Base-by-base conservation (phyloP, 2,888 invertebrate genomes). In the Agriopis marginaria region DNA sequence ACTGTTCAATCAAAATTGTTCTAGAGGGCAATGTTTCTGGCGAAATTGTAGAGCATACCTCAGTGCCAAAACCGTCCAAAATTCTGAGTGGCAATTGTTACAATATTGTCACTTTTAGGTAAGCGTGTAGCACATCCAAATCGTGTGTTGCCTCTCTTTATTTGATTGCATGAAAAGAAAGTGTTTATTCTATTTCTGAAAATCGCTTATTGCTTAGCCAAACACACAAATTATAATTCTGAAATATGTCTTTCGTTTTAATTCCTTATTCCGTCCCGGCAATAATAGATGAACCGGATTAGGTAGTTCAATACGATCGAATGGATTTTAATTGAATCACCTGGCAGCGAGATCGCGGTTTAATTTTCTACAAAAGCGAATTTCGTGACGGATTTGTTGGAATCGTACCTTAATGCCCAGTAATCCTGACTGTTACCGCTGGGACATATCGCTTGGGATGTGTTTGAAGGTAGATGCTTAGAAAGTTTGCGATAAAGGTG, bases 251-350 rank as follows among this genome's bases (percentile, higher is more conserved):
- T 12, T 7, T n/a, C 7, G 6, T 5, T 23, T 54, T 39, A 8
- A 39, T 7, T 12, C 39, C 54, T 66, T 60, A 71, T 42, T 75
- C 72, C 81, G 63, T 14, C 77, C 79, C 85, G 77, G 82, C 70
- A 58, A 62, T 74, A 78, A 81, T 79, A 83, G 78, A 85, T 80
- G 85, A 84, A 82, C 77, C 72, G 80, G 85, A 86, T 87, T 89
- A 89, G 85, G 81, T 83, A 79, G 84, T 85, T 84, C 86, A 85
- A 85, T 86, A 87, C 82, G 82, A 88, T 87, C 81, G 83, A 86
- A 90, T 88, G 85, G 89, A 89, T 89, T 91, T 90, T 90, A 91
- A 92, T 91, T 90, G 86, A 85, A 86, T 86, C 85, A 89, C 87
- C 87, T 89, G 79, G 77, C 79, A 79, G 69, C 76, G 72, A 77